phyloP scores from a whole-genome alignment of 1,140 invertebrate species.

The Plodia interpunctella region DNA sequence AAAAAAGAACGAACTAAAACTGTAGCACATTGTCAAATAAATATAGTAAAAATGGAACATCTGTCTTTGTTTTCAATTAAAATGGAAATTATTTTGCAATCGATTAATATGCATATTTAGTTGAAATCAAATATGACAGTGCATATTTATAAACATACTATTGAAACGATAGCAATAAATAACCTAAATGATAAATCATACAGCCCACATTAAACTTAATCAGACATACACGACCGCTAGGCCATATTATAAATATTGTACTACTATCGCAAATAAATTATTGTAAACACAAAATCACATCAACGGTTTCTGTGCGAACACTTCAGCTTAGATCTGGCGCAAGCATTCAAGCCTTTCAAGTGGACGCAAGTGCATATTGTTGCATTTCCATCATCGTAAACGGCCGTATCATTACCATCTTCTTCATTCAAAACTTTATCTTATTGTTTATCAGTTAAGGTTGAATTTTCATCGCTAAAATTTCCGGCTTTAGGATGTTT shows the following conservation, averaged over 20 bases:
- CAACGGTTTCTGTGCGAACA: conserved; percentile 28
- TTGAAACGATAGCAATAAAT: neutral
- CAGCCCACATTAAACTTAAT: conserved; percentile 2
- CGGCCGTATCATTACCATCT: conserved; percentile 1
- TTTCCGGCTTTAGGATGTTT: neutral
- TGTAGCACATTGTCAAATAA: no score
- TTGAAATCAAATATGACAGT: no score
- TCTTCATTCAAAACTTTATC: conserved; percentile 4
- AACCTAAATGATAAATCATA: neutral
- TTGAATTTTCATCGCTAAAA: conserved; percentile 8
- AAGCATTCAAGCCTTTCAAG: conserved; percentile 37
- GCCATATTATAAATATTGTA: conserved; percentile 8
- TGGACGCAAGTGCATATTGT: conserved; percentile 50
- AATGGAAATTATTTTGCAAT: no score
- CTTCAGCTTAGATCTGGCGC: conserved; percentile 36
- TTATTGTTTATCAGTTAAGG: conserved; percentile 1
- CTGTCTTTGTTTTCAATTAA: no score
- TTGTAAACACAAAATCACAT: conserved; percentile 27
- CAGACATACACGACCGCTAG: neutral
- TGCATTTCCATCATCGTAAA: conserved; percentile 21
- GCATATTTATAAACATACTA: neutral
- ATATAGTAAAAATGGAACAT: no score
- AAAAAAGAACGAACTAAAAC: no score
- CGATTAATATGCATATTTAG: no score
- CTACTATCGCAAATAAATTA: conserved; percentile 21